Percentiles rank a stretch among this genome's conserved stretches.
phyloP scores from a whole-genome alignment of 2,888 invertebrate species.

The Idaea aversata region DNA sequence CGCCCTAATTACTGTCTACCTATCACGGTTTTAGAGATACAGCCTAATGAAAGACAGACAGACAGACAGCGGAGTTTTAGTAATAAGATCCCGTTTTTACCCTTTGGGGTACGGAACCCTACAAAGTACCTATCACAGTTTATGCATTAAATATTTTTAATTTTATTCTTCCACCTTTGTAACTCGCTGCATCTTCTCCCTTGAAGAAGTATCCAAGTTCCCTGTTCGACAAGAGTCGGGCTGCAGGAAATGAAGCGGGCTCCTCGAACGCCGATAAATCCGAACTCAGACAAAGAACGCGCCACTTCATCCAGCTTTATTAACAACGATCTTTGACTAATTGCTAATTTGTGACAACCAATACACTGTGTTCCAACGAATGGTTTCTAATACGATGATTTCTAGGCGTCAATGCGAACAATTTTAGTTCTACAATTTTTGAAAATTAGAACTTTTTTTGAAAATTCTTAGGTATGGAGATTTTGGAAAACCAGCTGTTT shows the following conservation, averaged over 20 bases:
- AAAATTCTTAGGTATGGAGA: no score
- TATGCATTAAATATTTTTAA: no score
- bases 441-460: no score
- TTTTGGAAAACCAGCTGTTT: no score
- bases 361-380: neutral
- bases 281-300: conserved; percentile 62
- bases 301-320: conserved; percentile 70
- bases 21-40: no score
- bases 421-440: neutral
- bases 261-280: conserved; percentile 66
- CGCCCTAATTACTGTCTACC: no score
- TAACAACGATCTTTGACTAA: conserved; percentile 61
- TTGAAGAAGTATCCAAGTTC: conserved; percentile 26
- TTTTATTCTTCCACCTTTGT: neutral
- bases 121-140: no score
- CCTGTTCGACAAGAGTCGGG: conserved; percentile 72
- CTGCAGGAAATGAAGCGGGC: conserved; percentile 73
- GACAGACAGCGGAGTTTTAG: no score
- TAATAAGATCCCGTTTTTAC: no score
- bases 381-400: neutral
- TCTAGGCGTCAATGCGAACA: neutral
- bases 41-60: no score
- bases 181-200: conserved; percentile 27
- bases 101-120: no score
- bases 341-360: conserved; percentile 39